Evolutionary conservation across 1,140 invertebrate species (phyloP), one percentile per base, ranked within the genome.

Genomic region (Bacillus rossius): DNA sequence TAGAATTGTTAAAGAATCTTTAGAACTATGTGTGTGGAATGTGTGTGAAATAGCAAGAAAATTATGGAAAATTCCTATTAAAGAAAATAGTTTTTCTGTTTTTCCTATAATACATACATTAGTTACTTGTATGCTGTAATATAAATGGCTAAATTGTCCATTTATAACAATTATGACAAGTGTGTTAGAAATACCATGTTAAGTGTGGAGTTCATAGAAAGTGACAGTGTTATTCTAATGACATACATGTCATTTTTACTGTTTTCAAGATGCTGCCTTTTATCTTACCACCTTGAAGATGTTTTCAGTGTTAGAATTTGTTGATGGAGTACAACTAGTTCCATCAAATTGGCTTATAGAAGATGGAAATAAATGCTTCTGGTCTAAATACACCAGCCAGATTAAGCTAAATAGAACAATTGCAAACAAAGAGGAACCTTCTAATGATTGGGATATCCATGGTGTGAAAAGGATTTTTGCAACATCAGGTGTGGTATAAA

Each of bases 331-430:
- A 17, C 48, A 50, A 50, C 23, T 50, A 8, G 17, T 50, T n/a
- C 48, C 48, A 16, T 26, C 48, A 16, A 22, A n/a, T 50, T 50
- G 48, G 48, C 22, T 50, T 2, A 13, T 22, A 29, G 48, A 50
- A 22, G 13, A 5, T 17, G 22, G 29, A 16, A 19, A n/a, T 3
- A 50, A 26, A 26, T 50, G 48, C 48, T 14, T 50, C 7, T 50
- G 48, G 48, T 22, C 48, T 10, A 50, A 50, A 23, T 50, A 50
- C 48, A 50, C 48, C 29, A 50, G 22, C 48, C 48, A 50, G 20
- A 50, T 50, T 3, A 50, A 50, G 20, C 23, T 50, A 17, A 50
- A 50, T 19, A 50, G 29, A 50, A 29, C 48, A 26, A 50, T 50
- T 3, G 48, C 48, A 23, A n/a, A 50, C 23, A 23, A 26, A 16